Evolutionary conservation across 2,113 vertebrate genomes (phyloP), one percentile per base, ranked within the genome.

Genomic region (Mustela lutreola): DNA sequence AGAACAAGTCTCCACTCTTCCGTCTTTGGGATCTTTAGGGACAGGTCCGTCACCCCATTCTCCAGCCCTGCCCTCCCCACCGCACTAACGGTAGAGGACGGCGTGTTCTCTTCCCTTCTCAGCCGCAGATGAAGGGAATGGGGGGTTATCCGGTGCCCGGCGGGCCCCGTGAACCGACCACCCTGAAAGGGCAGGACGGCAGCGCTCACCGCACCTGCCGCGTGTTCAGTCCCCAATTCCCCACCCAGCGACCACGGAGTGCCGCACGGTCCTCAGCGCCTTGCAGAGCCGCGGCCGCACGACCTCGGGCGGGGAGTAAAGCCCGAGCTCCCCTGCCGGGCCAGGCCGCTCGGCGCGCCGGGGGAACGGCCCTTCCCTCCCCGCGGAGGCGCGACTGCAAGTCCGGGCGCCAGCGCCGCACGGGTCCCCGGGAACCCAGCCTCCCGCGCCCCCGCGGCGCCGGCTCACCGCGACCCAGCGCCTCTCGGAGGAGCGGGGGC

Each of bases 211-310:
- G 42, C 70, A 24, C 76, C 7, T 14, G 36, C 67, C 56, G 15
- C 33, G 24, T 0, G 16, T 1, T 31, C 65, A 2, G 73, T 16
- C 18, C 63, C 83, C 14, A 19, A 10, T 6, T 22, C 24, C 42
- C 2, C 42, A 39, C 53, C 11, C 2, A 24, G 73, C 36, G 48
- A 21, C 16, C 0, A 26, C 4, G n/a, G 15, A 11, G 36, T 89
- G 28, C 71, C 14, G 36, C 24, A 5, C 6, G 7, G 28, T 5
- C 80, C 80, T 1, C 15, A 12, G 82, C 10, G 10, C 22, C 50
- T 0, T 0, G 16, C 12, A 8, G 33, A 19, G 91, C 24, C 42
- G 1, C 3, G 6, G 36, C 42, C 15, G 2, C 42, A 11, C 82
- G 18, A 26, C 22, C 2, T 15, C 81, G 60, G 45, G 15, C 73